Evolutionary conservation across 2,888 invertebrate species (phyloP), one percentile per base, ranked within the genome.

Genomic region (Cheilosia urbana): DNA sequence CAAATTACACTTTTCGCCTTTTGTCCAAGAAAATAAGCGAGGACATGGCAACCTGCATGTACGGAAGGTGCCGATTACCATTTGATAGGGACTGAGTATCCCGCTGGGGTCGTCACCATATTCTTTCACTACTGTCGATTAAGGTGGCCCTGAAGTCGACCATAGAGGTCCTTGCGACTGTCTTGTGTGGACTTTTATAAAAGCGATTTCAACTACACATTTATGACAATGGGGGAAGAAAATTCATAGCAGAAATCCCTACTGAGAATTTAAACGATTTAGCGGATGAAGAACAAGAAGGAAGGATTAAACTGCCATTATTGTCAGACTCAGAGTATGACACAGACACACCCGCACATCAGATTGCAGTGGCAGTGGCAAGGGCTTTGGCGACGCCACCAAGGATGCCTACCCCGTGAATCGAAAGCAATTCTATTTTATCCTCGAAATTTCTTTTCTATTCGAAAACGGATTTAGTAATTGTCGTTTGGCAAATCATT

Each of bases 401-500:
- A 24, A 6, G 17, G n/a, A 49, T 17, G 75, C 34, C 58, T 58
- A 58, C 40, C 47, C 37, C 51, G 55, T 63, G 66, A 76, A 68
- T 68, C 58, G 51, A 68, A 58, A 66, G 76, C 66, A 66, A 76
- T 76, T 76, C 60, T 47, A 51, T 66, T 76, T 76, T 76, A 49
- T 51, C 40, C 49, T 76, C 27, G 65, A 37, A 27, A 34, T 55
- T 30, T 42, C 45, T 55, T 68, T 71, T 47, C 34, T 15, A 27
- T 27, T 47, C 47, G 19, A n/a, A 47, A 15, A 45, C 30, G 19
- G 47, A 37, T 11, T 40, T 55, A 7, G 27, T 42, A 45, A 7
- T 58, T 21, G 47, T 30, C 57, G 55, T 42, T 57, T 68, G 37
- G 11, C 66, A 24, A 40, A 15, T 17, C 6, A 13, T n/a, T 42